These are phyloP conservation scores for Synanthedon myopaeformis DNA, from an alignment of 2,888 invertebrate species.

Conservation along the genomic window DNA sequence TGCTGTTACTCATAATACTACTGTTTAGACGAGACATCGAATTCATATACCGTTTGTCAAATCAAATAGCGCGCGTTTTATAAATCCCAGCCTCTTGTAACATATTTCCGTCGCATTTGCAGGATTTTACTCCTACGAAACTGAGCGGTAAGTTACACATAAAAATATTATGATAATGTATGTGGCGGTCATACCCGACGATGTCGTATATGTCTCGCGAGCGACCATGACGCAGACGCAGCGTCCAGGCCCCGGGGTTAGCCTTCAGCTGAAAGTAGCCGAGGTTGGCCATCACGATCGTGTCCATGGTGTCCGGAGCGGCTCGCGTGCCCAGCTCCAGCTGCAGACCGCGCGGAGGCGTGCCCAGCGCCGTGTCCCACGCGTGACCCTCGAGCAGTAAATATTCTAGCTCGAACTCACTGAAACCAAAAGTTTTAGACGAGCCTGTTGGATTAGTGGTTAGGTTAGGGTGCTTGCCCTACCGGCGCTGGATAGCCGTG, in stretches of 20 bases:
- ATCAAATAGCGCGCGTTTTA: too few relatives aligned
- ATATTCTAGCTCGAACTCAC: conserved; percentile 96
- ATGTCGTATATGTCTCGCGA: conserved; percentile 97
- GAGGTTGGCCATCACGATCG: conserved; percentile 99
- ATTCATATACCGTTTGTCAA: too few relatives aligned
- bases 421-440: conserved; percentile 28
- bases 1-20: too few relatives aligned
- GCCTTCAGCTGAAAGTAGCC: conserved; percentile 98
- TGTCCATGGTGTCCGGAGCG: conserved; percentile 87
- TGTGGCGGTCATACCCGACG: conserved; percentile 65
- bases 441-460: too few relatives aligned
- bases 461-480: too few relatives aligned
- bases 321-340: conserved; percentile 89
- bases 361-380: conserved; percentile 89
- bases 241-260: conserved; percentile 95
- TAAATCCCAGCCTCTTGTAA: too few relatives aligned
- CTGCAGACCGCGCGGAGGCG: conserved; percentile 97
- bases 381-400: conserved; percentile 95
- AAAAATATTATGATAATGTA: too few relatives aligned
- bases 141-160: too few relatives aligned
- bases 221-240: conserved; percentile 90
- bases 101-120: too few relatives aligned
- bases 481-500: too few relatives aligned
- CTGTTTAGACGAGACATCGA: too few relatives aligned
- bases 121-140: too few relatives aligned